Conservation (phyloP, 2,888 invertebrate genomes). For the Plebejus argus region DNA sequence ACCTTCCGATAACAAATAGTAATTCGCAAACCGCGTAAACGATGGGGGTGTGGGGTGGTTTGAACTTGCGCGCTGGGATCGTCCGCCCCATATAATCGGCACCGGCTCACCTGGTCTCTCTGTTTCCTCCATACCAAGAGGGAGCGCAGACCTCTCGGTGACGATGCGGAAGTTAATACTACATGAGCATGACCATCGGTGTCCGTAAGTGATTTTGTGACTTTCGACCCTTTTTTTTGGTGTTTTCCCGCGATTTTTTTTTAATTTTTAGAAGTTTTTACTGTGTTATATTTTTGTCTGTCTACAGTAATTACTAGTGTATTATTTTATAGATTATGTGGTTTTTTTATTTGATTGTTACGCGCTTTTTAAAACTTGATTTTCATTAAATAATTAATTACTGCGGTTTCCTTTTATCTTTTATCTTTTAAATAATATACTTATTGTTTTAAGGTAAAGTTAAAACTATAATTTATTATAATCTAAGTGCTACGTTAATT, state of each 20-base stretch:
- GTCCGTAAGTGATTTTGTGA: constrained; percentile 52
- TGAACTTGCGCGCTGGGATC: constrained; percentile 46
- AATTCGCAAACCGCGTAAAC: constrained; percentile 13
- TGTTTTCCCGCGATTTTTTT: constrained; percentile 9
- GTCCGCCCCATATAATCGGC: constrained; percentile 38
- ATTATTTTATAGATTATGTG: background rate
- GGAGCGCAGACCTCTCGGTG: constrained; percentile 40
- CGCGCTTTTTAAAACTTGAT: background rate
- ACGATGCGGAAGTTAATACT: constrained; percentile 48
- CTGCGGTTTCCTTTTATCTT: constrained; percentile 1
- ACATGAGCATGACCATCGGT: constrained; percentile 56
- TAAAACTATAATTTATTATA: background rate
- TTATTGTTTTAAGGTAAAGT: background rate
- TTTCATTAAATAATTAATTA: background rate
- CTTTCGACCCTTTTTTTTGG: constrained; percentile 18
- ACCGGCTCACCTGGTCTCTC: constrained; percentile 47
- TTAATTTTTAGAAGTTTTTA: background rate
- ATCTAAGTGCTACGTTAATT: constrained; percentile 7
- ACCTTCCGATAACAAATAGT: background rate
- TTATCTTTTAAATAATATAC: background rate
- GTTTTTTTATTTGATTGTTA: background rate
- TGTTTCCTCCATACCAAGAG: constrained; percentile 44
- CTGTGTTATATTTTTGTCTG: background rate
- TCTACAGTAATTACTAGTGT: background rate
- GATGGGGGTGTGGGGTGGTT: constrained; percentile 38